Base-by-base conservation (phyloP, 1,140 invertebrate genomes). In the Caenorhabditis inopinata region DNA sequence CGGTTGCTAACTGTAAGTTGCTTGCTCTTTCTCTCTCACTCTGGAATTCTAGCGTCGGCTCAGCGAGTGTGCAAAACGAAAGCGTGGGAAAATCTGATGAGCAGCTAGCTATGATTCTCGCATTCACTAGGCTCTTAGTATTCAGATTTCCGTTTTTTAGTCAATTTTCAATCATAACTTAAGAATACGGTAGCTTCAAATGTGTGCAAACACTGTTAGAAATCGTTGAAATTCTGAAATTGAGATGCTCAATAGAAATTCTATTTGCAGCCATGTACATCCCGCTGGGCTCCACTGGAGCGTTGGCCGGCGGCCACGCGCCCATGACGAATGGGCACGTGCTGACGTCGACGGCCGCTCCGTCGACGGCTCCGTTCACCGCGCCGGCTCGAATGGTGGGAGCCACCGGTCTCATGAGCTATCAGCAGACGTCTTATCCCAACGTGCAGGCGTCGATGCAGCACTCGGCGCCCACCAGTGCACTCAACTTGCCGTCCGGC, bases 391-490 rank as follows among this genome's bases (percentile, higher is more conserved):
- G 58, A 21, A 68, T 68, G 58, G 32, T 68, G 7, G 58, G 58
- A 32, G 58, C 58, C 6, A 68, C 58, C 14, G 58, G 58, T 21
- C 21, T 68, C 7, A 68, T 68, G 58, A 68, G 58, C n/a, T 68
- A 68, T 9, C 58, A 81, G 21, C 62, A 27, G 77, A 79, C 53
- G 12, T 47, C 38, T 0, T 79, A 89, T 92, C 92, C 80, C 90
- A 83, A 27, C 81, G 79, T 75, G 83, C 85, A 68, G 81, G 74
- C 12, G 80, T 83, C 47, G 58, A 78, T 48, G 76, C 83, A 18
- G 90, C 91, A 27, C 84, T 86, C 48, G 79, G 27, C 25, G 84
- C 84, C 82, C 89, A 87, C 75, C 89, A 90, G 81, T 90, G 75
- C 73, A 16, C 51, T 35, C 1, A 51, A 12, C n/a, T 11, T 51